Percentiles rank a stretch among this genome's conserved stretches.
Conservation (phyloP, 2,797 vertebrate genomes). For the Gorsachius magnificus region DNA sequence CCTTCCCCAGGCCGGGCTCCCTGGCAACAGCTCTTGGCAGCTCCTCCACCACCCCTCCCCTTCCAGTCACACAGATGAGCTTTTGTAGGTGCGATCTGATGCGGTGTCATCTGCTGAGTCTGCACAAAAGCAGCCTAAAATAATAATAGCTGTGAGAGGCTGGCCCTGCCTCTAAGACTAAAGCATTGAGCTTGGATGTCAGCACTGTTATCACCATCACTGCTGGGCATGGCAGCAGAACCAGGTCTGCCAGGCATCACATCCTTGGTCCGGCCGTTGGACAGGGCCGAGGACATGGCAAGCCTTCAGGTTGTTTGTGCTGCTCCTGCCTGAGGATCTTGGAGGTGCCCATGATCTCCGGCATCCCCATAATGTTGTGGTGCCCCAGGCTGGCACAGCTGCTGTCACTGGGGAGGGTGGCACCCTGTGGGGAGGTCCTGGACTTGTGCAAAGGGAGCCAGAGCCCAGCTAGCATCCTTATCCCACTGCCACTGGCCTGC, state of each 20-base stretch:
- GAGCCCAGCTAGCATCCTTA: not conserved
- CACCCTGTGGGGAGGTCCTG: not conserved
- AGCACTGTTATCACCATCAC: not conserved
- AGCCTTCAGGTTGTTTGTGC: not conserved
- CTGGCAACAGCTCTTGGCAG: not conserved
- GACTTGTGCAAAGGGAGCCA: not conserved
- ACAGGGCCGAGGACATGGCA: not conserved
- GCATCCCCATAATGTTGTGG: rapidly evolving
- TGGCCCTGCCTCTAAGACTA: not conserved
- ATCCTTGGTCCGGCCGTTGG: not conserved
- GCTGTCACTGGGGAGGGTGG: not conserved
- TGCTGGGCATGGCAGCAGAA: not conserved
- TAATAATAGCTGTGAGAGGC: not conserved
- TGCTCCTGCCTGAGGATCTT: not conserved
- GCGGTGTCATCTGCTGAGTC: slow-evolving; percentile 20
- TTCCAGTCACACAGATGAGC: not conserved
- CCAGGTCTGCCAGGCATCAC: not conserved
- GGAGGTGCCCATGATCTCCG: not conserved
- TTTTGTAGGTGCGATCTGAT: not conserved
- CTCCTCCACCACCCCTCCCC: not conserved
- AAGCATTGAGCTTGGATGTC: not conserved
- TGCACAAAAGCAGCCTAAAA: slow-evolving; percentile 23
- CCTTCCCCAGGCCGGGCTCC: rapidly evolving
- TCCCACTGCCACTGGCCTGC: not conserved
- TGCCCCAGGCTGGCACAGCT: not conserved